A percentile compares a stretch with the other conserved stretches of the same genome.
phyloP scores from a whole-genome alignment of 2,888 invertebrate genomes.

The Agrotis ipsilon region DNA sequence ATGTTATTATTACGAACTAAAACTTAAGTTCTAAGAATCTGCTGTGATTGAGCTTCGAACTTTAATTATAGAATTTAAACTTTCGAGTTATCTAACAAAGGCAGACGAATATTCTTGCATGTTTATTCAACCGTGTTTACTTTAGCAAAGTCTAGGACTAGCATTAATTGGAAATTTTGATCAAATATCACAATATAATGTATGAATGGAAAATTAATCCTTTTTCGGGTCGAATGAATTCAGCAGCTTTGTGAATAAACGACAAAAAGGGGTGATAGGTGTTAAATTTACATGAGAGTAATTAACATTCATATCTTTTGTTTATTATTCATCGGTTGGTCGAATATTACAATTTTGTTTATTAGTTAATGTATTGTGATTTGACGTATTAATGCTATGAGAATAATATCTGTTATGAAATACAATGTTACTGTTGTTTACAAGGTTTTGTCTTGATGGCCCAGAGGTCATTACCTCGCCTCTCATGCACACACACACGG shows the following conservation, averaged over 20 bases:
- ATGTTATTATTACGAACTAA: conserved; percentile 33
- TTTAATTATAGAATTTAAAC: conserved; percentile 18
- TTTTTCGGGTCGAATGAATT: conserved; percentile 50
- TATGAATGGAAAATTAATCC: conserved; percentile 64
- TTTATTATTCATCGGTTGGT: conserved; percentile 45
- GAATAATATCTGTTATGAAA: background rate
- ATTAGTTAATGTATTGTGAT: conserved; percentile 28
- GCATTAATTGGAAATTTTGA: conserved; percentile 56
- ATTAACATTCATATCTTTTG: conserved; percentile 62
- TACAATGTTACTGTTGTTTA: background rate
- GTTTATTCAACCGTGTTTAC: conserved; percentile 34
- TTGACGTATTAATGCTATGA: conserved; percentile 16
- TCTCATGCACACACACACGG: too few relatives aligned
- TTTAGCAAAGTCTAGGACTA: conserved; percentile 21
- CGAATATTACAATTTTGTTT: conserved; percentile 46
- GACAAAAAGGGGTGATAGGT: conserved; percentile 57
- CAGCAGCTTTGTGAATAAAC: conserved; percentile 60
- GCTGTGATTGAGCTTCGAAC: conserved; percentile 19
- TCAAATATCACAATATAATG: conserved; percentile 53
- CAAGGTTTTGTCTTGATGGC: too few relatives aligned
- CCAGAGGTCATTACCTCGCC: too few relatives aligned
- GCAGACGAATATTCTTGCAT: conserved; percentile 22
- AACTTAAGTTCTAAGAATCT: conserved; percentile 7
- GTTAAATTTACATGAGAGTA: conserved; percentile 62
- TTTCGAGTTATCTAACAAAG: conserved; percentile 10